Percentiles rank a stretch among this genome's conserved stretches.
Evolutionary conservation across 1,140 invertebrate genomes (phyloP).

Genomic region (Pseudomyrmex pallidus): DNA sequence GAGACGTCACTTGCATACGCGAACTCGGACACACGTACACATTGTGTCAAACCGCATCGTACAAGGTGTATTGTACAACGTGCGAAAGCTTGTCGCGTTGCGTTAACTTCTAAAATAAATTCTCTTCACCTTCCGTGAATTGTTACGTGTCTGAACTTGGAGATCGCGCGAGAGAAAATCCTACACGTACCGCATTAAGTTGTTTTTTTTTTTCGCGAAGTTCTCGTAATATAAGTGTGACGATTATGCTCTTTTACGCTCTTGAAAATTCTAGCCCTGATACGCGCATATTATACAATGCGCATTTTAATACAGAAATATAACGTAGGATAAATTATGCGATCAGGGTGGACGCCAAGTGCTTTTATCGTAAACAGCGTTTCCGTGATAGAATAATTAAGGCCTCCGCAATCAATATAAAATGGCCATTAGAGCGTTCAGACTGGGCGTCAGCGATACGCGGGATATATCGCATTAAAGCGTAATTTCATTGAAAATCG

Average conservation of each 20-base stretch:
- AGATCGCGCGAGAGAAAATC: too few species aligned
- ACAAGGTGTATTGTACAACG: conserved; percentile 11
- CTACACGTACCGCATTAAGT: too few species aligned
- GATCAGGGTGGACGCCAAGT: conserved; percentile 59
- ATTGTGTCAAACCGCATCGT: conserved; percentile 46
- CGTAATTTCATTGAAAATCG: conserved; percentile 75
- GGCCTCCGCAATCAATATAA: conserved; percentile 72
- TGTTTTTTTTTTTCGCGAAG: too few species aligned
- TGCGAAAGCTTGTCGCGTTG: conserved; percentile 8
- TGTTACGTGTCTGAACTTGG: neutral
- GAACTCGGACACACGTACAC: conserved; percentile 35
- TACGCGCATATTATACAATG: conserved; percentile 47
- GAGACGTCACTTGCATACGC: conserved; percentile 34
- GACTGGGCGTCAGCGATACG: conserved; percentile 68
- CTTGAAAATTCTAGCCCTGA: conserved; percentile 26
- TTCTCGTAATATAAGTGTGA: neutral
- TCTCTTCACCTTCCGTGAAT: neutral
- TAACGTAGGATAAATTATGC: conserved; percentile 67
- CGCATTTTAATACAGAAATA: conserved; percentile 51
- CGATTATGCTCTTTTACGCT: conserved; percentile 24
- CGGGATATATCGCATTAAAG: conserved; percentile 71
- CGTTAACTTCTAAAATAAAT: neutral
- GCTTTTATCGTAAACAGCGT: conserved; percentile 73
- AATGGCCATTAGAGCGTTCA: conserved; percentile 71
- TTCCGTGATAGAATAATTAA: conserved; percentile 73